phyloP scores from a whole-genome alignment of 2,797 vertebrate species.

The Momotus momota region DNA sequence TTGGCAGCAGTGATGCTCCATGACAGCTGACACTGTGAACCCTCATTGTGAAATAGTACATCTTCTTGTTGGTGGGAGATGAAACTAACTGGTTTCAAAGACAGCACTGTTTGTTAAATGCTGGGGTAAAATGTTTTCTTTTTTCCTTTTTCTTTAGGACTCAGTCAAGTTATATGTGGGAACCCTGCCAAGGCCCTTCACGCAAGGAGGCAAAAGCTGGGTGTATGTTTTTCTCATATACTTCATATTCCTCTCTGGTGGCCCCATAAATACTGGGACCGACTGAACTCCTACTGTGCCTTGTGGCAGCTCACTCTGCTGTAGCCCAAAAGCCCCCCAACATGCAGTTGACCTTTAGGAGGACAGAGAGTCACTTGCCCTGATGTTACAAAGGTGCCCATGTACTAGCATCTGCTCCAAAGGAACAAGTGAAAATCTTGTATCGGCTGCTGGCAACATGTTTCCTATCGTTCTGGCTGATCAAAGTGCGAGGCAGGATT shows the following conservation, averaged over 20 bases:
- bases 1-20: neutral
- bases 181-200: constrained; percentile 89
- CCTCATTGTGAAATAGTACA: neutral
- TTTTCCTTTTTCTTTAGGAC: constrained; percentile 78
- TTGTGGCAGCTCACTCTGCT: neutral
- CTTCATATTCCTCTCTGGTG: neutral
- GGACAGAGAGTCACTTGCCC: neutral
- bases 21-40: neutral
- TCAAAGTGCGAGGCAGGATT: neutral
- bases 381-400: neutral
- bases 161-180: constrained; percentile 88
- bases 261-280: neutral
- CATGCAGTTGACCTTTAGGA: neutral
- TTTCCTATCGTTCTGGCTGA: neutral
- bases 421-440: fast-evolving
- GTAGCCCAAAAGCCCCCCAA: neutral
- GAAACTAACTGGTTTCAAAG: neutral
- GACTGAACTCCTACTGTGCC: neutral
- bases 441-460: neutral
- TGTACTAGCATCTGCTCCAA: neutral
- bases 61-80: neutral
- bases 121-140: neutral
- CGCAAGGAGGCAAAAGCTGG: constrained; percentile 83
- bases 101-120: neutral
- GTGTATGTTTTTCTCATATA: constrained; percentile 72